phyloP scores from a whole-genome alignment of 2,113 vertebrate genomes.

The Malurus alboscapulatus region DNA sequence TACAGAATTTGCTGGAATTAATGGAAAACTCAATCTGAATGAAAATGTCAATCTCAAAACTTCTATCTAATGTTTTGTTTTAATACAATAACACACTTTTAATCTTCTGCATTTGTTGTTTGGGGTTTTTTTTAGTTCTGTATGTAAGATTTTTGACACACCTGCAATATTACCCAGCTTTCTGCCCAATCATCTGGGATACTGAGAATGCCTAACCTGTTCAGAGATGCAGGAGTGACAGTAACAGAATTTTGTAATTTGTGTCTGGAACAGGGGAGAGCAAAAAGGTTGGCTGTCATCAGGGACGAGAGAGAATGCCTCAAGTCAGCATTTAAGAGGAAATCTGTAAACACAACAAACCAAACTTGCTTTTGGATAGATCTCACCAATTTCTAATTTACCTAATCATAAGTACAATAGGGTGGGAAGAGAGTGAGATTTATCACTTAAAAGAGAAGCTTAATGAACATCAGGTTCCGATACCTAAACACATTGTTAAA shows the following conservation, averaged over 20 bases:
- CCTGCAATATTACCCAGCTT: not conserved
- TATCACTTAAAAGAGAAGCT: not conserved
- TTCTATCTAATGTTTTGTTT: not conserved
- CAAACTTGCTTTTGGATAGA: not conserved
- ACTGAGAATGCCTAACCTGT: not conserved
- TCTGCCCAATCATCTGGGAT: not conserved
- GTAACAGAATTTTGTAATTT: not conserved
- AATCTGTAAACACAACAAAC: not conserved
- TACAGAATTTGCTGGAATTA: not conserved
- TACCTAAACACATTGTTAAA: not conserved
- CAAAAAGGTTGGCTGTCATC: not conserved
- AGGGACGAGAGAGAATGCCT: not conserved
- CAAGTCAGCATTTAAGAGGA: not conserved
- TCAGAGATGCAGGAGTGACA: not conserved
- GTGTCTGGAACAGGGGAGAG: not conserved
- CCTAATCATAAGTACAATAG: not conserved
- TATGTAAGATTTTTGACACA: rapidly evolving
- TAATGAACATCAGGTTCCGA: not conserved
- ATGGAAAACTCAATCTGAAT: not conserved
- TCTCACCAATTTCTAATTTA: not conserved
- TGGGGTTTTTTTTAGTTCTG: not conserved
- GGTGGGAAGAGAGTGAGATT: not conserved
- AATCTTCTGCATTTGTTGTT: not conserved
- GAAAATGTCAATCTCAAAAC: not conserved
- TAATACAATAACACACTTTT: not conserved